phyloP scores from a whole-genome alignment of 2,888 invertebrate genomes.

The Tetranychus piercei region DNA sequence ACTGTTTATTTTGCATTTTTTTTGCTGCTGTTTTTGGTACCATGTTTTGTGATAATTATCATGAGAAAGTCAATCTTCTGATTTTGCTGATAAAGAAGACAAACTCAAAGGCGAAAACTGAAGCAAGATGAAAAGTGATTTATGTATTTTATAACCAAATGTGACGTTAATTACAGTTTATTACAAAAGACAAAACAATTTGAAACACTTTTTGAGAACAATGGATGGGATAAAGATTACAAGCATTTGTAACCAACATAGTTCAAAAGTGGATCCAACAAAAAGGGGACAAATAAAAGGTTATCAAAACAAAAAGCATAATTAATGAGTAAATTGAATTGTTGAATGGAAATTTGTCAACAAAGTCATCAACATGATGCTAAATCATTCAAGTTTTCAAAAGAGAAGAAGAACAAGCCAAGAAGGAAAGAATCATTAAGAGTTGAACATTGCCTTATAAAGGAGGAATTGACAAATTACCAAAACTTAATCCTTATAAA shows the following conservation, averaged over 20 bases:
- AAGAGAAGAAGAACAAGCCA: neutral
- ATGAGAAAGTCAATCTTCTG: neutral
- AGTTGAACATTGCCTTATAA: neutral
- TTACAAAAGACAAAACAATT: neutral
- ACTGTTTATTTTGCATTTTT: neutral
- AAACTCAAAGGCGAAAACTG: neutral
- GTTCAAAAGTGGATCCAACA: neutral
- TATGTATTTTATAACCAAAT: neutral
- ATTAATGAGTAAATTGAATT: neutral
- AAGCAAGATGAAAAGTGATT: neutral
- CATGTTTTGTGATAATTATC: conserved; percentile 1
- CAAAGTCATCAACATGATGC: neutral
- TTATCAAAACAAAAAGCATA: neutral
- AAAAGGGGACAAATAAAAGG: neutral
- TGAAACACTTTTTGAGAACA: neutral
- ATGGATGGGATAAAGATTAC: neutral
- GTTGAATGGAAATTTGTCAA: conserved; percentile 1
- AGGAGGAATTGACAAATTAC: neutral
- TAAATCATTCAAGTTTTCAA: neutral
- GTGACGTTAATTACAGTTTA: neutral
- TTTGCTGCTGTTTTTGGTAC: neutral
- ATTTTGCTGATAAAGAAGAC: neutral
- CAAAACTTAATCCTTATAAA: neutral
- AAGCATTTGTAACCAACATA: neutral
- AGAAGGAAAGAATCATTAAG: neutral